Conservation (phyloP, 2,797 vertebrate species). For the Pseudochirops corinnae region DNA sequence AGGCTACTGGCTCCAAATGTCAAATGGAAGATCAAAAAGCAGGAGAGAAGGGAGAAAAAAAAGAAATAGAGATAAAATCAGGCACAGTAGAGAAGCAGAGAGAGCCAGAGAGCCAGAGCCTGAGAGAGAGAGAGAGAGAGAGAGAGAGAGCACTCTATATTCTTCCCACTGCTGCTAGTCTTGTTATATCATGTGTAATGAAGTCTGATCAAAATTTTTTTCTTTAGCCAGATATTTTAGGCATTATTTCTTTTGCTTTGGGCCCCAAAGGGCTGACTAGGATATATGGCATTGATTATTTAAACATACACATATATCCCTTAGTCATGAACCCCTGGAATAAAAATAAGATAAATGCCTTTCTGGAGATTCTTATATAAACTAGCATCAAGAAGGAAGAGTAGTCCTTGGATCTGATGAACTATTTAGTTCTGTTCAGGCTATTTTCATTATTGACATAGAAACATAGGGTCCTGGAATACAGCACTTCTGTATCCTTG, state of each 20-base stretch:
- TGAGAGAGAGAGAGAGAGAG: too few species aligned
- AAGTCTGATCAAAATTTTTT: background rate
- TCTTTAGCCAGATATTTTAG: background rate
- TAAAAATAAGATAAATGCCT: background rate
- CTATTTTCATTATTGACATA: background rate
- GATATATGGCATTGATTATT: background rate
- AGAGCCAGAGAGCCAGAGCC: too few species aligned
- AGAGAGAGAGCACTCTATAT: background rate
- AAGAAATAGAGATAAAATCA: background rate
- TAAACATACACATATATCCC: background rate
- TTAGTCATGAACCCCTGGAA: background rate
- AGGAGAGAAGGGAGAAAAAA: background rate
- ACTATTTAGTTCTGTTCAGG: background rate
- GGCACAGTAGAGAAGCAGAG: too few species aligned
- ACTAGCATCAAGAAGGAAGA: background rate
- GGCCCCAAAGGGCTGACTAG: background rate
- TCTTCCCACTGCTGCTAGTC: background rate
- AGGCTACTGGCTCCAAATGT: background rate
- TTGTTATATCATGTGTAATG: background rate
- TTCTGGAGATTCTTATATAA: background rate
- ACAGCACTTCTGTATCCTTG: background rate
- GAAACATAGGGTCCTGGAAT: background rate
- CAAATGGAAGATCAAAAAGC: background rate
- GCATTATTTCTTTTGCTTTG: background rate
- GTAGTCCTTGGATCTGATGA: background rate